Percentiles rank a stretch among this genome's conserved stretches.
phyloP scores from a whole-genome alignment of 2,888 invertebrate genomes.

The Hedychridium roseum region DNA sequence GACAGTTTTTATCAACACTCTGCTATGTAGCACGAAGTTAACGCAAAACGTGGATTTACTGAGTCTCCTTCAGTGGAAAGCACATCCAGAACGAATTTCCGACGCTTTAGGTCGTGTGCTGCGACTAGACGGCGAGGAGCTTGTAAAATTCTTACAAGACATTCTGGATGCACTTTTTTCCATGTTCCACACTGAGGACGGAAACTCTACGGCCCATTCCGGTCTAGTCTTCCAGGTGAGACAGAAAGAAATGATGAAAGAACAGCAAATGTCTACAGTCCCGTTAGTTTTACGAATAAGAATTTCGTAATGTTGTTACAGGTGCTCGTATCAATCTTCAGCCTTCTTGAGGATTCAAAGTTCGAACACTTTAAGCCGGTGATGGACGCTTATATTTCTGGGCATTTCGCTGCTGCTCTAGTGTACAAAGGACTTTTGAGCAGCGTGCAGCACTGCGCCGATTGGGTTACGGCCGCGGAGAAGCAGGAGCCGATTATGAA shows the following conservation, averaged over 20 bases:
- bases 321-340: slow-evolving; percentile 92
- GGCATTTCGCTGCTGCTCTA: slow-evolving; percentile 93
- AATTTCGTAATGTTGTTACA: no score
- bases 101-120: slow-evolving; percentile 85
- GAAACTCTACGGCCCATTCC: slow-evolving; percentile 87
- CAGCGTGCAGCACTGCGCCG: slow-evolving; percentile 90
- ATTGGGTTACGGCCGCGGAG: slow-evolving; percentile 85
- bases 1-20: slow-evolving; percentile 80
- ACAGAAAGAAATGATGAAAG: no score
- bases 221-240: slow-evolving; percentile 91
- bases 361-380: slow-evolving; percentile 96
- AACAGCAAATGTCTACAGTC: no score
- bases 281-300: no score
- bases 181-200: slow-evolving; percentile 92
- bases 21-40: slow-evolving; percentile 94
- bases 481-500: slow-evolving; percentile 90
- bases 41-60: slow-evolving; percentile 94
- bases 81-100: slow-evolving; percentile 85
- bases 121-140: slow-evolving; percentile 84
- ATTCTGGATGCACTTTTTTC: slow-evolving; percentile 93
- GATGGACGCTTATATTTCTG: slow-evolving; percentile 91
- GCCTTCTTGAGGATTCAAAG: slow-evolving; percentile 86
- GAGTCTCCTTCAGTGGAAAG: slow-evolving; percentile 90
- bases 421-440: slow-evolving; percentile 91
- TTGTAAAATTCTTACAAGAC: slow-evolving; percentile 94